Evolutionary conservation across 2,888 invertebrate genomes (phyloP).

Genomic region (Nemurella pictetii): DNA sequence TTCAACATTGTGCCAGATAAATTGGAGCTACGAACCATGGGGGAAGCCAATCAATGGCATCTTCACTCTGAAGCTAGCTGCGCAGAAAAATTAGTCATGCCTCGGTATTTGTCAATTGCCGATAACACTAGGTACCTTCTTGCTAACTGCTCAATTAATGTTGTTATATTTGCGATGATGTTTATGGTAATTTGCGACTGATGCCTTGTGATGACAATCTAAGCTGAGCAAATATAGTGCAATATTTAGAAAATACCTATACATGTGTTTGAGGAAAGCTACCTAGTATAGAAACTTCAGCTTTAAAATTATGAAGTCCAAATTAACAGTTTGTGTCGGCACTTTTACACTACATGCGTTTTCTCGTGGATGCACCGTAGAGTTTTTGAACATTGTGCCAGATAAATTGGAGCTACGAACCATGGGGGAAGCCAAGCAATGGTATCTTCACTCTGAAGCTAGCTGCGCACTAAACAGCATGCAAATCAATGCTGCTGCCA

Average conservation of each 20-base stretch:
- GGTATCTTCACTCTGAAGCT: conserved; percentile 2
- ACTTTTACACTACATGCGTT: neutral
- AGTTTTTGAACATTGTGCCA: neutral
- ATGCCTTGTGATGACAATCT: neutral
- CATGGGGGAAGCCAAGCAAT: neutral
- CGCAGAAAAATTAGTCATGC: no score
- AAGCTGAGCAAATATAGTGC: neutral
- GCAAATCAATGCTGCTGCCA: neutral
- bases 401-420: neutral
- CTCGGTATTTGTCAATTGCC: no score
- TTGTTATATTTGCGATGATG: conserved; percentile 20
- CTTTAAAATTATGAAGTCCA: no score
- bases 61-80: neutral
- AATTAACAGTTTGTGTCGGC: neutral
- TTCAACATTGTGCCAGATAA: neutral
- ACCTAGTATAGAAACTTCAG: neutral
- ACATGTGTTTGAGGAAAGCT: no score
- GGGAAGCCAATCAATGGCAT: neutral
- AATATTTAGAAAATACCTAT: no score
- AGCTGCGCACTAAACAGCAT: neutral
- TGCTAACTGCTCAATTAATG: no score
- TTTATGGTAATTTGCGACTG: conserved; percentile 29
- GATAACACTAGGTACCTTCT: no score
- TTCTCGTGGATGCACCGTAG: neutral
- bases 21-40: neutral